A percentile compares a stretch with the other conserved stretches of the same genome.
phyloP scores from a whole-genome alignment of 2,797 vertebrate species.

The Sylvilagus floridanus region DNA sequence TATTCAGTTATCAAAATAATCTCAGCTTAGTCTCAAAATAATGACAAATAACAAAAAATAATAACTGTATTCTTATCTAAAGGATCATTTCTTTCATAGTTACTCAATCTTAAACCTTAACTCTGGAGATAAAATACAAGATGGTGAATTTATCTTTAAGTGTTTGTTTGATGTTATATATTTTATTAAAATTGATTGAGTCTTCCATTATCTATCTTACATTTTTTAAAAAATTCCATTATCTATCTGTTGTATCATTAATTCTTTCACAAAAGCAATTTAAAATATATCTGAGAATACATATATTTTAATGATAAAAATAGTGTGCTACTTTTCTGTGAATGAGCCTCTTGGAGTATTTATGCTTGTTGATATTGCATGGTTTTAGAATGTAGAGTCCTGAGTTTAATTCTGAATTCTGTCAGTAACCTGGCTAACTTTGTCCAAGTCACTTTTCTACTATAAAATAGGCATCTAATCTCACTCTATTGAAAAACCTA shows the following conservation, averaged over 20 bases:
- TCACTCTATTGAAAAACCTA: conserved; percentile 29
- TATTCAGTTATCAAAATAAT: not conserved
- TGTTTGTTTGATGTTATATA: not conserved
- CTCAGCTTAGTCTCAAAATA: not conserved
- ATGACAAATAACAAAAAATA: not conserved
- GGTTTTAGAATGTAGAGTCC: not conserved
- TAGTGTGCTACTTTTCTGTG: not conserved
- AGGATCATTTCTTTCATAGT: not conserved
- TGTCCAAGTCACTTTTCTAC: conserved; percentile 14
- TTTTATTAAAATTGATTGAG: conserved; percentile 10
- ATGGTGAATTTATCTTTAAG: not conserved
- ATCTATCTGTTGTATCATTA: not conserved
- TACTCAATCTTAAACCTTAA: conserved; percentile 1
- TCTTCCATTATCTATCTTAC: not conserved
- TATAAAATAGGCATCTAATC: conserved; percentile 38
- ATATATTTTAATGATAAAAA: conserved; percentile 5
- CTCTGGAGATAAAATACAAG: not conserved
- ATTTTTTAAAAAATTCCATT: not conserved
- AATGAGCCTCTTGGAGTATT: not conserved
- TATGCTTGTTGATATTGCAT: not conserved
- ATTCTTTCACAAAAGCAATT: conserved; percentile 30
- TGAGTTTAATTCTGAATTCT: conserved; percentile 55
- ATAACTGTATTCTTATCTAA: not conserved
- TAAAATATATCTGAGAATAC: not conserved
- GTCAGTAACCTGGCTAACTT: conserved; percentile 29